phyloP scores from a whole-genome alignment of 1,140 invertebrate species.

The Penaeus vannamei region DNA sequence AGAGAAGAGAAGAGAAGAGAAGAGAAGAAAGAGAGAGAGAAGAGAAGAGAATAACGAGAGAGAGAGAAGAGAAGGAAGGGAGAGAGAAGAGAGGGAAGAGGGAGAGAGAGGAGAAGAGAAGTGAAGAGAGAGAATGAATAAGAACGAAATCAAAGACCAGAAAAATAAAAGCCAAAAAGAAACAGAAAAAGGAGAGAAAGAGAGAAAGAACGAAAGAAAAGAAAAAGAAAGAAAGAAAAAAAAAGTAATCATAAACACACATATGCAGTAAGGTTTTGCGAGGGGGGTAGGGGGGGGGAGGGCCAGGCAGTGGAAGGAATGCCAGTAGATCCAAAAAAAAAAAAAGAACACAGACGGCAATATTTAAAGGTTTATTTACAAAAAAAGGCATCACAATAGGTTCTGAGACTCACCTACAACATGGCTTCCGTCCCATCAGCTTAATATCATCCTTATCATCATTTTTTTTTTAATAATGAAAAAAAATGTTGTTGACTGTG shows the following conservation, averaged over 20 bases:
- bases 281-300: not conserved
- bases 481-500: not conserved
- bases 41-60: no score
- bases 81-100: not conserved
- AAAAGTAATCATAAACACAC: no score
- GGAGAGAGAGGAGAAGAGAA: not conserved
- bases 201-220: no score
- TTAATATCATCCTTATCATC: no score
- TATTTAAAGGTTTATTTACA: no score
- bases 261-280: no score
- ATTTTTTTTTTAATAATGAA: no score
- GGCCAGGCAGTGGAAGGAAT: slow-evolving; percentile 4
- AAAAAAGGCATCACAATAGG: no score
- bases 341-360: not conserved
- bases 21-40: not conserved
- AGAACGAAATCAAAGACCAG: no score
- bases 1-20: not conserved
- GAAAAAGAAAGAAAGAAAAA: no score
- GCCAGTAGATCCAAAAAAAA: not conserved
- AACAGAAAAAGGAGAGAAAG: no score
- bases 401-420: slow-evolving; percentile 44
- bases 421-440: slow-evolving; percentile 47
- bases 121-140: not conserved
- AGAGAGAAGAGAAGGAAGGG: not conserved
- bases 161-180: no score